phyloP scores from a whole-genome alignment of 2,113 vertebrate species.

The Lutjanus erythropterus region DNA sequence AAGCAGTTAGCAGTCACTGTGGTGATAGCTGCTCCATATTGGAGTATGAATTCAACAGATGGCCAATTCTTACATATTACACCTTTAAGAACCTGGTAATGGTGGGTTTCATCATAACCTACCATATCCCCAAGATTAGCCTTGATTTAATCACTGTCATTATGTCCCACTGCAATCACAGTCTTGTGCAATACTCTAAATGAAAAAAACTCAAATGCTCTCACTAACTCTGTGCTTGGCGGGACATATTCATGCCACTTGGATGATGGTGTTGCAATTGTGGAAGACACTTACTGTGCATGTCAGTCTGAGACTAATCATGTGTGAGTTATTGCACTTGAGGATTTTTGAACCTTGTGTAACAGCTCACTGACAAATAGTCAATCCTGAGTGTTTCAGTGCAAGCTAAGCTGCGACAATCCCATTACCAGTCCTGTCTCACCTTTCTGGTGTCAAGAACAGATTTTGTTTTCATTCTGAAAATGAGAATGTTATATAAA shows the following conservation, averaged over 20 bases:
- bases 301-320: slow-evolving; percentile 9
- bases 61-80: too few relatives aligned
- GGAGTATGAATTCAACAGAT: too few relatives aligned
- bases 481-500: background rate
- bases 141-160: slow-evolving; percentile 9
- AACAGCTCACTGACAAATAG: slow-evolving; percentile 14
- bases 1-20: too few relatives aligned
- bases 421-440: slow-evolving; percentile 5
- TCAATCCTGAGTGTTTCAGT: background rate
- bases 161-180: slow-evolving; percentile 13
- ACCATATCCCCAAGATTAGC: background rate
- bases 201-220: slow-evolving; percentile 1
- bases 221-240: background rate
- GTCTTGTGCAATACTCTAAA: slow-evolving; percentile 15
- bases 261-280: background rate
- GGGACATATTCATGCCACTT: background rate
- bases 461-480: background rate
- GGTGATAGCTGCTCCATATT: too few relatives aligned
- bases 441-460: background rate
- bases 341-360: slow-evolving; percentile 13
- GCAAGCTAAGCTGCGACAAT: slow-evolving; percentile 33
- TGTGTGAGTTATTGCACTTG: slow-evolving; percentile 3
- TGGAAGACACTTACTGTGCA: background rate
- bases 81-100: background rate
- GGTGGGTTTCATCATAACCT: background rate